Conservation (phyloP, 2,113 vertebrate genomes). For the Leucopsar rothschildi region DNA sequence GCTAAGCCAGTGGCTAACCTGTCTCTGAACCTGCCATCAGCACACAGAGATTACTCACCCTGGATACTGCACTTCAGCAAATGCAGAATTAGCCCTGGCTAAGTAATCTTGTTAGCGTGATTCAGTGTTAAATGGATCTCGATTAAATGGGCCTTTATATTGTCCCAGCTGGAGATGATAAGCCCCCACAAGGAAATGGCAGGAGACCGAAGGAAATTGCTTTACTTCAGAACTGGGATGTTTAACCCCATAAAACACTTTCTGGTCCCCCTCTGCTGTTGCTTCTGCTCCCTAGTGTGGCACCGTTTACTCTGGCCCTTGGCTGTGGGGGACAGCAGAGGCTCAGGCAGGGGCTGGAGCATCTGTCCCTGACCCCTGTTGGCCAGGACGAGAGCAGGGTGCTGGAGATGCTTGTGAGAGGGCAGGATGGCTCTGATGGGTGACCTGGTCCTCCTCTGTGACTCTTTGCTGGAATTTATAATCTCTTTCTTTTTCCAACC, state of each 20-base stretch:
- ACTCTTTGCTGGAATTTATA: not conserved
- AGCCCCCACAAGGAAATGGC: constrained; percentile 64
- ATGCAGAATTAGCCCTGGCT: constrained; percentile 56
- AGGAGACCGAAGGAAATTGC: constrained; percentile 63
- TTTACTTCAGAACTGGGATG: constrained; percentile 58
- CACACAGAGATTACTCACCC: constrained; percentile 49
- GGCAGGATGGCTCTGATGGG: not conserved
- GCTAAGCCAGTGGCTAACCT: constrained; percentile 60
- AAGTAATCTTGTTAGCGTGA: constrained; percentile 66
- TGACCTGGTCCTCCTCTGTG: not conserved
- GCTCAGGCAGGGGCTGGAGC: not conserved
- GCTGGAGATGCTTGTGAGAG: not conserved
- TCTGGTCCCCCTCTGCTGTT: not conserved
- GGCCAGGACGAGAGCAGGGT: not conserved
- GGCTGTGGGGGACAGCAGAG: not conserved
- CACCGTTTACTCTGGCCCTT: not conserved
- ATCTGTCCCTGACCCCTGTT: not conserved
- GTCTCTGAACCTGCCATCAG: constrained; percentile 47
- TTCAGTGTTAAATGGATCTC: constrained; percentile 70
- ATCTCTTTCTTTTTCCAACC: not conserved
- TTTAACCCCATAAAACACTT: constrained; percentile 56
- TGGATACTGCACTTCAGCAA: constrained; percentile 62
- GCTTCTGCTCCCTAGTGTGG: not conserved
- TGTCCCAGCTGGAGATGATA: constrained; percentile 70
- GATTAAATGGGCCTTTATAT: constrained; percentile 70